Percentiles rank a stretch among this genome's conserved stretches.
Conservation (phyloP, 1,140 invertebrate species). For the Drosophila lacteicornis region DNA sequence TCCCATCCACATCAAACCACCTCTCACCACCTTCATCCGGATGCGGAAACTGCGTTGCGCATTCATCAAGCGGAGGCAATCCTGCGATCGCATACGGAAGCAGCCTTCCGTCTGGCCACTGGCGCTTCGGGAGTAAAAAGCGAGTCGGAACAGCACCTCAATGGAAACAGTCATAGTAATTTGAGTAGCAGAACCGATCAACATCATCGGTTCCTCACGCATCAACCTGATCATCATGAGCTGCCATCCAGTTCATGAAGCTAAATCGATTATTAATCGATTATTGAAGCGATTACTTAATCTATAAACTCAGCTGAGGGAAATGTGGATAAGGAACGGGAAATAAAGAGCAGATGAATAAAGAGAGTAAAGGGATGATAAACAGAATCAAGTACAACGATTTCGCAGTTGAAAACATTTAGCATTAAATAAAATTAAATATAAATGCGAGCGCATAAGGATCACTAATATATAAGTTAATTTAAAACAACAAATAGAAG, state of each 20-base stretch:
- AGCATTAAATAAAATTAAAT: constrained; percentile 38
- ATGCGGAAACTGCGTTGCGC: constrained; percentile 89
- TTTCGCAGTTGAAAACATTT: constrained; percentile 37
- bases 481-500: not conserved
- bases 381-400: constrained; percentile 55
- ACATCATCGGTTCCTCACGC: constrained; percentile 21
- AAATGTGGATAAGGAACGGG: not conserved
- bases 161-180: constrained; percentile 14
- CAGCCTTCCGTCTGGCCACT: constrained; percentile 91
- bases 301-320: not conserved
- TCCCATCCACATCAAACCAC: constrained; percentile 50
- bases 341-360: not conserved
- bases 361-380: not conserved
- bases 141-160: constrained; percentile 34
- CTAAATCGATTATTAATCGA: not conserved
- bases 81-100: constrained; percentile 92
- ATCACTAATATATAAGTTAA: constrained; percentile 1
- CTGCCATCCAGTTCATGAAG: constrained; percentile 37
- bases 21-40: constrained; percentile 80
- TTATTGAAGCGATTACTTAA: too few species aligned
- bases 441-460: constrained; percentile 21
- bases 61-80: constrained; percentile 92
- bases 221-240: constrained; percentile 35
- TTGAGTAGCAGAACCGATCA: constrained; percentile 35
- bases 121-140: constrained; percentile 85